Evolutionary conservation across 2,113 vertebrate genomes (phyloP).

Genomic region (Salvelinus fontinalis): DNA sequence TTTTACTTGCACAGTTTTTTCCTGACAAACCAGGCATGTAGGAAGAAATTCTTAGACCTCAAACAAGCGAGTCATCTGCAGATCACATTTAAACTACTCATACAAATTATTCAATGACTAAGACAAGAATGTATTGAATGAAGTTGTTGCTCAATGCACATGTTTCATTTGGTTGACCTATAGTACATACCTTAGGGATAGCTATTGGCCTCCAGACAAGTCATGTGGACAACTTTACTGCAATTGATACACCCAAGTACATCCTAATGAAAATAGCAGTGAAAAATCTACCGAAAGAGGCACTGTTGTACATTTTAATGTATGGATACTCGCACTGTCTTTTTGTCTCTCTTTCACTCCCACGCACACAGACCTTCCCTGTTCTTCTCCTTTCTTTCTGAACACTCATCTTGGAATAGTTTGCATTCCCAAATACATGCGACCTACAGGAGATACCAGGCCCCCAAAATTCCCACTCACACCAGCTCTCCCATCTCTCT

Average conservation of each 20-base stretch:
- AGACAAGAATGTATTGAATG: background rate
- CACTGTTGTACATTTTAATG: background rate
- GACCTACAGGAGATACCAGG: background rate
- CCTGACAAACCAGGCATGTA: too few species aligned
- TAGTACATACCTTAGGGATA: background rate
- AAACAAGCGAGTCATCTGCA: background rate
- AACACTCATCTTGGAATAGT: background rate
- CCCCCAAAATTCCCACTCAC: background rate
- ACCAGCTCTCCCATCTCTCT: background rate
- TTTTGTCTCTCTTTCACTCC: background rate
- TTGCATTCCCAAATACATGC: background rate
- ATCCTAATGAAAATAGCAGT: too few species aligned
- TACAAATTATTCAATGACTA: background rate
- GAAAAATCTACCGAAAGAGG: background rate
- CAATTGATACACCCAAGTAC: too few species aligned
- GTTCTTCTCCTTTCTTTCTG: background rate
- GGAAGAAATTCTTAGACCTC: too few species aligned
- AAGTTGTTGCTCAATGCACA: background rate
- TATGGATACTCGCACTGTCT: background rate
- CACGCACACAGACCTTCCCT: background rate
- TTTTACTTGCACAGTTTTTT: too few species aligned
- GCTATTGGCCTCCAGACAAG: background rate
- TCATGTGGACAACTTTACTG: background rate
- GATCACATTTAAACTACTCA: background rate
- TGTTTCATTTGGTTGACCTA: background rate